Evolutionary conservation across 2,797 vertebrate genomes (phyloP), one percentile per base, ranked within the genome.

Genomic region (Gadopsis bispinosus): DNA sequence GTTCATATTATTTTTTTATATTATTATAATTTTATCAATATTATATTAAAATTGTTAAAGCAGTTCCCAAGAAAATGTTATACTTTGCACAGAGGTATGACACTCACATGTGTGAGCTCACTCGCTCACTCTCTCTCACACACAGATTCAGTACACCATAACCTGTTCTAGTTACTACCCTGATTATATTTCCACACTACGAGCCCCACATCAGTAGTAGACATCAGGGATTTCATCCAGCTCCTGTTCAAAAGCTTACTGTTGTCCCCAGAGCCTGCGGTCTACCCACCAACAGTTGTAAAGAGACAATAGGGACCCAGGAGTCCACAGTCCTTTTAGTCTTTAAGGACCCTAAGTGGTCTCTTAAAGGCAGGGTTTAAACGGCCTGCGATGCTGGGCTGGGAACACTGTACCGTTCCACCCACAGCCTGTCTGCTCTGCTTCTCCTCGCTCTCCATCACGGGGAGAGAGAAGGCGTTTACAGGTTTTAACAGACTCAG

Each of bases 181-280:
- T 91, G 83, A 91, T 88, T 86, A 56, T 81, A 83, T 92, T 91
- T 91, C 91, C 90, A 90, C 76, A 9, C 53, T 73, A 0, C 13
- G 10, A 80, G 74, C 56, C 39, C 33, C 35, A 53, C 69, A 80
- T 84, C 73, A 43, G 43, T 7, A 76, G 77, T 54, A 88, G 78
- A 91, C 86, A 55, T 79, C 20, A 70, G 82, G 73, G 88, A 87
- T 73, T 85, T 85, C 56, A 61, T 86, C 53, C 81, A 65, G 69
- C 79, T 86, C 17, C 90, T 91, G 90, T 56, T 83, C n/a, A 61
- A 92, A 75, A 86, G 85, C 85, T 92, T 90, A 92, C 11, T 31
- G 51, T 74, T 77, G 70, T 66, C 88, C 84, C 83, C 73, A 83
- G 75, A 85, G 79, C 63, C 80, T 73, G 66, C 0, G 5, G 73